Evolutionary conservation across 92 coral and sea anemone species (phyloP).

Genomic region (Virgularia gustaviana): DNA sequence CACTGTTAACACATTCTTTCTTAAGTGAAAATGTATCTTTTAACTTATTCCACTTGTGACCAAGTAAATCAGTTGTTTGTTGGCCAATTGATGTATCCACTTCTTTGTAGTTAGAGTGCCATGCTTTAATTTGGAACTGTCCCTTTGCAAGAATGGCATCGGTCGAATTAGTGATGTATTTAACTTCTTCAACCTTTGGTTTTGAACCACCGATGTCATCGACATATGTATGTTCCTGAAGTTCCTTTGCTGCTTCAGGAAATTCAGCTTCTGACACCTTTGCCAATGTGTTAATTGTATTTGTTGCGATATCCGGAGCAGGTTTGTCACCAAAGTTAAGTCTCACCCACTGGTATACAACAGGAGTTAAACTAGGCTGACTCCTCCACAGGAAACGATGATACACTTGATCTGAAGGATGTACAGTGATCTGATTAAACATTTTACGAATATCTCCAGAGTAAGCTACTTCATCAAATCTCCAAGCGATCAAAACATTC

Average conservation of each 20-base stretch:
- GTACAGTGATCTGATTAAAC: slow-evolving; percentile 1
- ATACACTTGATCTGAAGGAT: slow-evolving; percentile 1
- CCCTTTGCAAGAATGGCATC: background rate
- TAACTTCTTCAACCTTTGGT: background rate
- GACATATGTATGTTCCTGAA: background rate
- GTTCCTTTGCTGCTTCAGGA: slow-evolving; percentile 43
- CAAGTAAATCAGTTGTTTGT: background rate
- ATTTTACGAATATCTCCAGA: background rate
- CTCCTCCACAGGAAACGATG: slow-evolving; percentile 10
- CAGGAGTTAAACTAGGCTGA: background rate
- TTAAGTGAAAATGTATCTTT: background rate
- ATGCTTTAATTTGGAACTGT: background rate
- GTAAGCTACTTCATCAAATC: background rate
- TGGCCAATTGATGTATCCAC: background rate
- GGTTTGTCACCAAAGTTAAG: slow-evolving; percentile 65
- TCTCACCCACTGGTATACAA: slow-evolving; percentile 57
- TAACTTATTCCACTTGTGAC: background rate
- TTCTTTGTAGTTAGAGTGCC: slow-evolving; percentile 1
- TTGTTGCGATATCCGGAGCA: slow-evolving; percentile 65
- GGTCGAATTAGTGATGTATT: background rate
- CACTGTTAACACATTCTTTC: background rate
- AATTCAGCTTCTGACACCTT: slow-evolving; percentile 39
- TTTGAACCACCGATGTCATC: slow-evolving; percentile 11
- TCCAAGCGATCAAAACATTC: background rate
- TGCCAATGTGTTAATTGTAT: slow-evolving; percentile 40